Base-by-base conservation (phyloP, 2,888 invertebrate genomes). In the Drosophila imparisetae region DNA sequence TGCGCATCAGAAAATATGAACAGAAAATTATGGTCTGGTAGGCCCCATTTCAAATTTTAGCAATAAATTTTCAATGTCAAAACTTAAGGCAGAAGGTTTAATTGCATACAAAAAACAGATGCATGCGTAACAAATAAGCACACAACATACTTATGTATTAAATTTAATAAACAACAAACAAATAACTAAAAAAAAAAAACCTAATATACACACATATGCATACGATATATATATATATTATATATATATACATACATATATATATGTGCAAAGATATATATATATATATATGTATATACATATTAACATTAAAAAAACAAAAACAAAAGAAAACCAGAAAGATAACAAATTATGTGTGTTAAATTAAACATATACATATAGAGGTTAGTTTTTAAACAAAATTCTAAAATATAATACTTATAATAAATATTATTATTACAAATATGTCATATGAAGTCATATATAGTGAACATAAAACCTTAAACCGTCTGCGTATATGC, bases 91-190 rank as follows among this genome's bases (percentile, higher is more conserved):
- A 67, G 50, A 65, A 70, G 48, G 74, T 78, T 78, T 67, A 66
- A 54, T 75, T 78, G 75, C 78, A 68, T 72, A 67, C 66, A 24
- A 24, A 11, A 18, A 45, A 4, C 45, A 72, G 59, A 65, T 65
- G 66, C 66, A 66, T 68, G 61, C 77, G 50, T 74, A 74, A 63
- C 53, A 36, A 21, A 74, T 78, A 81, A 85, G 85, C 81, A 86
- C 80, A 86, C 82, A 72, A 82, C 62, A 86, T 80, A 84, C 84
- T 87, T 84, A 84, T 85, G 85, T 85, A 87, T 87, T 87, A 79
- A 86, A 85, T 80, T 82, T 77, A 84, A 83, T 72, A 69, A 70
- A 64, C 45, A 49, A 53, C 27, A 59, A 63, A 58, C 42, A 57
- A 71, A 49, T 59, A 70, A 74, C 64, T 64, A 72, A 67, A 62